Evolutionary conservation across 2,888 invertebrate species (phyloP), one percentile per base, ranked within the genome.

Genomic region (Pammene fasciana): DNA sequence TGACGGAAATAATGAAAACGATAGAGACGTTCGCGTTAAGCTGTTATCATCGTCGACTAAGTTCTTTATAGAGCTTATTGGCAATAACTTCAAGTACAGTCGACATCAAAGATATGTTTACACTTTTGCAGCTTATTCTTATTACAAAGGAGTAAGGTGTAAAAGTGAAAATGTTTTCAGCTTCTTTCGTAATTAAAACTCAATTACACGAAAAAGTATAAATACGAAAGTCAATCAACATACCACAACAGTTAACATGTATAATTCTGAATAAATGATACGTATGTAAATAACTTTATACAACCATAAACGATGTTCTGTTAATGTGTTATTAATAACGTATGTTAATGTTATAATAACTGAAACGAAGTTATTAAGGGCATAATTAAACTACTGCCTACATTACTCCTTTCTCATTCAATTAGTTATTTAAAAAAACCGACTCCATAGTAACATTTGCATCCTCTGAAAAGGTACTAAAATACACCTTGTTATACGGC

Each of bases 341-440:
- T 52, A 13, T 9, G 52, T 52, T 52, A 26, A 11, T 18, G 9
- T 16, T 14, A 48, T 14, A 48, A 14, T 48, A 48, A 16, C 14
- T 16, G 14, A 43, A 43, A 16, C 3, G 7, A 1, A 36, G 6
- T 36, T 9, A 38, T 50, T 48, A 50, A 50, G 50, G 11, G 50
- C 50, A n/a, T 34, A 61, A 10, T 34, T 48, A 9, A 34, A 26
- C 5, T 60, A 60, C 13, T 26, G 34, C 46, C 7, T 26, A 8
- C 16, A 14, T 46, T n/a, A 48, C 14, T 46, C 26, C 18, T 34
- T 60, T 46, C 26, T n/a, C 46, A 43, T 60, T 45, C 5, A 45
- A 45, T 45, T 11, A 34, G 38, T 50, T 26, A 36, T 50, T 62
- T 26, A 62, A 50, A 18, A 50, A 48, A 16, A 16, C 16, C 16